Evolutionary conservation across 1,140 invertebrate genomes (phyloP).

Genomic region (Steinernema feltiae): DNA sequence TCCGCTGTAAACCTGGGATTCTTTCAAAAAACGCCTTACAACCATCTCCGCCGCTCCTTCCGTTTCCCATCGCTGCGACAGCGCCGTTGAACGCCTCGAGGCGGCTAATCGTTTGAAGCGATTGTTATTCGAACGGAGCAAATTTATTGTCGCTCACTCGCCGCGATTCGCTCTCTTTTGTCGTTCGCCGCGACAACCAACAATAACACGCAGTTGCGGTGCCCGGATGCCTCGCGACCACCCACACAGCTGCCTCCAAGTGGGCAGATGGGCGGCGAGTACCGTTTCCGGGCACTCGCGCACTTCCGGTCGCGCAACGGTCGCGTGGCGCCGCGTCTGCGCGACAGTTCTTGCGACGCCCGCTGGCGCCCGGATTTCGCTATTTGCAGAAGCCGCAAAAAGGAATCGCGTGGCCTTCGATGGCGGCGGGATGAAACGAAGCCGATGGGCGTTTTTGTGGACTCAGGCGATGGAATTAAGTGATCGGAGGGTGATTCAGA

Average conservation of each 20-base stretch:
- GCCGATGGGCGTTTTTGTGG: no score
- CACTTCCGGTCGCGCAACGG: neutral
- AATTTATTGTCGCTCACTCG: neutral
- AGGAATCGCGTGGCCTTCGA: no score
- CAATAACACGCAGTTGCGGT: no score
- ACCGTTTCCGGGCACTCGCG: neutral
- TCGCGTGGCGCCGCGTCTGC: no score
- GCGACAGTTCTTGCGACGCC: neutral
- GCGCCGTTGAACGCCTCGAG: neutral
- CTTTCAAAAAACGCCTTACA: conserved; percentile 7
- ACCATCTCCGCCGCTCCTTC: neutral
- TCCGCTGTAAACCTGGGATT: no score
- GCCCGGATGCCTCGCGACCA: neutral
- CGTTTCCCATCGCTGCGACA: neutral
- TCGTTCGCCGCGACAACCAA: neutral
- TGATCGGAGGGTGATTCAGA: no score
- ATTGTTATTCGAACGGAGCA: conserved; percentile 8
- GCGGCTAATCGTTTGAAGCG: conserved; percentile 14
- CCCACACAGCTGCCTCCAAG: neutral
- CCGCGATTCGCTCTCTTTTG: neutral
- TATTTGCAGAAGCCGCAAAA: no score
- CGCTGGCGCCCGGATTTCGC: neutral
- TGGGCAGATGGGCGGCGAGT: neutral
- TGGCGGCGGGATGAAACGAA: no score
- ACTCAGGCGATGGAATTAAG: no score